Conservation (phyloP, 2,797 vertebrate species). For the Neosilurus hyrtlii region DNA sequence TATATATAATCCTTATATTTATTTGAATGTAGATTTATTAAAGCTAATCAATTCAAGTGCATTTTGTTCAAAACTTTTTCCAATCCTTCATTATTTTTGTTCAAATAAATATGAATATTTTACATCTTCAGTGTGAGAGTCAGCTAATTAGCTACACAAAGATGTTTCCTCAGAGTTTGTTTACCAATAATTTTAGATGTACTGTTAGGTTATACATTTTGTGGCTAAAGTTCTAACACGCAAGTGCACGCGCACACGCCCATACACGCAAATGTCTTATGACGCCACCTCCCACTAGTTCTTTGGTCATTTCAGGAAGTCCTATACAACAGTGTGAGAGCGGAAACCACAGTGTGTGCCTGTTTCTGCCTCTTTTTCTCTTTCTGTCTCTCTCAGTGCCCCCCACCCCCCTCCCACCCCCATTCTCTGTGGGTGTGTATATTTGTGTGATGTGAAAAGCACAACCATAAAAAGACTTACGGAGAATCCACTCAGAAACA, state of each 20-base stretch:
- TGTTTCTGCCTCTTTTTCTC: conserved; percentile 33
- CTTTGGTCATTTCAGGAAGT: conserved; percentile 82
- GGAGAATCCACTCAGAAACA: background rate
- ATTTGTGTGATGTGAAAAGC: background rate
- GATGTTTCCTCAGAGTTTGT: background rate
- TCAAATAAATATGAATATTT: background rate
- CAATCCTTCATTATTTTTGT: too few species aligned
- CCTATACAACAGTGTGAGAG: conserved; percentile 62
- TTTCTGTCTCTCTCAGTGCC: conserved; percentile 10
- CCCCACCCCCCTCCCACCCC: background rate
- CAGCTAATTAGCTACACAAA: background rate
- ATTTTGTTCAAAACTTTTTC: too few species aligned
- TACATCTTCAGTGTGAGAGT: background rate
- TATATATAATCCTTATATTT: too few species aligned
- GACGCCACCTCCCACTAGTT: conserved; percentile 37
- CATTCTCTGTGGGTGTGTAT: conserved; percentile 1
- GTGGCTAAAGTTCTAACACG: background rate
- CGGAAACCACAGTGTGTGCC: conserved; percentile 69
- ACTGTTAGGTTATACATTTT: background rate
- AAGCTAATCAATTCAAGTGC: too few species aligned
- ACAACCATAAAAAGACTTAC: background rate
- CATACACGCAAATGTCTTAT: background rate
- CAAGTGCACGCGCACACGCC: background rate
- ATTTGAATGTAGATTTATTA: too few species aligned
- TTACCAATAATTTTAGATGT: background rate